These are phyloP conservation scores for Cydia splendana DNA, from an alignment of 1,140 invertebrate species.

Conservation along the genomic window DNA sequence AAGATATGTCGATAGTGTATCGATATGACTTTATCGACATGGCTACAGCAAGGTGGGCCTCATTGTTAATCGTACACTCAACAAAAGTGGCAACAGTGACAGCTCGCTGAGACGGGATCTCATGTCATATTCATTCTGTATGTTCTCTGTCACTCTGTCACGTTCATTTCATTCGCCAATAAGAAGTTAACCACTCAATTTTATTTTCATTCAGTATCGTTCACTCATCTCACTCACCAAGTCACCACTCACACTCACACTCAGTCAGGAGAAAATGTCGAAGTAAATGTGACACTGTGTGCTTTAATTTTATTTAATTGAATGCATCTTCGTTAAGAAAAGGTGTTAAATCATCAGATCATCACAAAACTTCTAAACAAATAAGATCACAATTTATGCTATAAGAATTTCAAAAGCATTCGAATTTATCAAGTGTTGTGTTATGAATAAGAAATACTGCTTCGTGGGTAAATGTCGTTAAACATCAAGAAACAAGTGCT, in stretches of 20 bases:
- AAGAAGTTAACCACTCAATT: too few species aligned
- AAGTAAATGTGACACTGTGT: background rate
- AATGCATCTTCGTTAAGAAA: background rate
- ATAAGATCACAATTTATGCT: background rate
- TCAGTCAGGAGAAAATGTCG: constrained; percentile 7
- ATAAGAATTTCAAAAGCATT: background rate
- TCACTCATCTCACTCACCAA: constrained; percentile 25
- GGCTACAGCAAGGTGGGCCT: too few species aligned
- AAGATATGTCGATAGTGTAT: too few species aligned
- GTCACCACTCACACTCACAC: too few species aligned
- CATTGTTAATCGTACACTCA: too few species aligned
- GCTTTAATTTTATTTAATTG: constrained; percentile 23
- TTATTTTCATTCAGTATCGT: too few species aligned
- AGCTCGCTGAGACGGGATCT: too few species aligned
- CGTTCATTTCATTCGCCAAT: background rate
- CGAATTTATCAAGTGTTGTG: constrained; percentile 6
- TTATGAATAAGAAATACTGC: constrained; percentile 18
- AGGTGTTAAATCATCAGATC: constrained; percentile 3
- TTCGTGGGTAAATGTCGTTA: constrained; percentile 22
- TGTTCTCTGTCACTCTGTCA: too few species aligned
- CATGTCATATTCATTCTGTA: too few species aligned
- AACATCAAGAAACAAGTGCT: constrained; percentile 22
- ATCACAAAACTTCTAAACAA: background rate
- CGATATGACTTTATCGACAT: too few species aligned
- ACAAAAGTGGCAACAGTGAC: too few species aligned